Evolutionary conservation across 2,113 vertebrate species (phyloP).

Genomic region (Zingel zingel): DNA sequence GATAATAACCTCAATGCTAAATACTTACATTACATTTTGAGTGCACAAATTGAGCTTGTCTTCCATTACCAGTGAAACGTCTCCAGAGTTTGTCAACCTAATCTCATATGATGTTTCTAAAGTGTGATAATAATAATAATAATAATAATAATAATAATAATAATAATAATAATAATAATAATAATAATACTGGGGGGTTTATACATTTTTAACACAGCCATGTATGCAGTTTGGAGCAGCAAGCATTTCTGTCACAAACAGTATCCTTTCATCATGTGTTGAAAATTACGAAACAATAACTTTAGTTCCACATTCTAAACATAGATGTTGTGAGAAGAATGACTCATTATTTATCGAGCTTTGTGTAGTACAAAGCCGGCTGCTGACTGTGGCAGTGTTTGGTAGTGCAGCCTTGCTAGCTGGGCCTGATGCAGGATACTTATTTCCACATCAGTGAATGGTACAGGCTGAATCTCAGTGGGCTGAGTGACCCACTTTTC

Average conservation of each 20-base stretch:
- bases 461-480: conserved; percentile 77
- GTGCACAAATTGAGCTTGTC: not conserved
- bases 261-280: conserved; percentile 9
- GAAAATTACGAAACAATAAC: not conserved
- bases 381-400: conserved; percentile 46
- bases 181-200: not conserved
- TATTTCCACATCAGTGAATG: conserved; percentile 77
- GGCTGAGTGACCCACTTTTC: conserved; percentile 79
- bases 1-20: not conserved
- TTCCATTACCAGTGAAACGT: not conserved
- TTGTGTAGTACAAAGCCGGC: conserved; percentile 19
- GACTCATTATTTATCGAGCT: conserved; percentile 8
- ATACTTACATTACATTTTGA: not conserved
- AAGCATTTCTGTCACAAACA: not conserved
- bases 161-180: no score
- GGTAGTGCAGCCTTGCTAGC: conserved; percentile 53
- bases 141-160: no score
- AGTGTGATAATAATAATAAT: no score
- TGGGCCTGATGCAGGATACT: conserved; percentile 62
- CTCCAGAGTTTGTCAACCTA: not conserved
- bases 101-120: not conserved
- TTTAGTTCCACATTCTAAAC: not conserved
- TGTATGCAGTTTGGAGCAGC: not conserved
- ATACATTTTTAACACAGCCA: not conserved
- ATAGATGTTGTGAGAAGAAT: conserved; percentile 7